A percentile compares a stretch with the other conserved stretches of the same genome.
Evolutionary conservation across 1,140 invertebrate species (phyloP).

Genomic region (Drepana arcuata): DNA sequence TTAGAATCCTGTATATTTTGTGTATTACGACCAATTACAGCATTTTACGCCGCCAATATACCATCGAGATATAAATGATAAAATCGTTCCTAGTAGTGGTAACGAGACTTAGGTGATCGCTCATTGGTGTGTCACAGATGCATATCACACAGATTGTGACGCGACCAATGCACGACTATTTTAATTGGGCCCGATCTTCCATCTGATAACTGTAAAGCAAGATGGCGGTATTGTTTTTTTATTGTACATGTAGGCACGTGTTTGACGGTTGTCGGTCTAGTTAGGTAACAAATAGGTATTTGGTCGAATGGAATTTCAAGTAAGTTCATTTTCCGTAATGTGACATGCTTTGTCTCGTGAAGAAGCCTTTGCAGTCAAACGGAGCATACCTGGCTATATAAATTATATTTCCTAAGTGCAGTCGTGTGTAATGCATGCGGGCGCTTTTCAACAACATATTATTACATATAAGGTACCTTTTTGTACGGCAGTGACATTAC

Average conservation of each 20-base stretch:
- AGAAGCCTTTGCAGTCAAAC: slow-evolving; percentile 22
- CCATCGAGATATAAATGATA: too few species aligned
- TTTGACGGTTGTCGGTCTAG: slow-evolving; percentile 36
- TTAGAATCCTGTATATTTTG: too few species aligned
- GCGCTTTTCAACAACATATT: too few species aligned
- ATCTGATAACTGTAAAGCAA: slow-evolving; percentile 57
- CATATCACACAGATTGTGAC: slow-evolving; percentile 59
- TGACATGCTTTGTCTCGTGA: slow-evolving; percentile 8
- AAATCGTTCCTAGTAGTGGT: too few species aligned
- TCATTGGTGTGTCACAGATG: slow-evolving; percentile 46
- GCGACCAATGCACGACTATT: slow-evolving; percentile 66
- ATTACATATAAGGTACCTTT: too few species aligned
- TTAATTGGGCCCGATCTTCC: slow-evolving; percentile 64
- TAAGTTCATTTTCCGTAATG: too few species aligned
- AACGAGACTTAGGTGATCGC: too few species aligned
- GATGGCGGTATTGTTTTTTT: slow-evolving; percentile 53
- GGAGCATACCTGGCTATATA: too few species aligned
- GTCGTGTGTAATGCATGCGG: too few species aligned
- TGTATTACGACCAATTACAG: too few species aligned
- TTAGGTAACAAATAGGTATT: slow-evolving; percentile 12
- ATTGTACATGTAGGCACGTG: slow-evolving; percentile 43
- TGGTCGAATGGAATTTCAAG: slow-evolving; percentile 5
- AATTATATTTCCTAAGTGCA: too few species aligned
- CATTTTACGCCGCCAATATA: too few species aligned
- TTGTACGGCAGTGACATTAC: slow-evolving; percentile 55